Conservation (phyloP, 2,888 invertebrate genomes). For the Callimorpha dominula region DNA sequence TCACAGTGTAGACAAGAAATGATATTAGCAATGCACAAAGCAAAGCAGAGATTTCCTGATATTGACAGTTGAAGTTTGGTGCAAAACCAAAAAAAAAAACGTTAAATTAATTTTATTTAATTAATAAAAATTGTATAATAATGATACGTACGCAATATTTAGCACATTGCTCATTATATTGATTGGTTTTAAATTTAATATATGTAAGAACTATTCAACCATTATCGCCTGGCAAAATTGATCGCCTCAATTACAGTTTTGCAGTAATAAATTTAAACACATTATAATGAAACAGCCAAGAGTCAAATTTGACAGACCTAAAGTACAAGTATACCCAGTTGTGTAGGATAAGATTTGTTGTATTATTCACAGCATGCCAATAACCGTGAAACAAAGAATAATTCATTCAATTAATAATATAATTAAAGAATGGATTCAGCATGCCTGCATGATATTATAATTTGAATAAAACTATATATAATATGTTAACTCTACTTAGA, state of each 20-base stretch:
- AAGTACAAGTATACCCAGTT: conserved; percentile 36
- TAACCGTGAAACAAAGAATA: conserved; percentile 56
- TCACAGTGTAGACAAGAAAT: not conserved
- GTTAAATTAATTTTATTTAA: conserved; percentile 3
- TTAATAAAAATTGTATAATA: conserved; percentile 23
- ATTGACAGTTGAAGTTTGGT: conserved; percentile 42
- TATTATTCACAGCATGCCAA: conserved; percentile 66
- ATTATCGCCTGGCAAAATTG: conserved; percentile 47
- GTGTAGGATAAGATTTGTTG: conserved; percentile 41
- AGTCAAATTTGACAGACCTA: conserved; percentile 48
- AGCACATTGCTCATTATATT: conserved; percentile 20
- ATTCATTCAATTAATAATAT: no score
- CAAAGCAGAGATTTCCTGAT: not conserved
- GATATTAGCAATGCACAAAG: not conserved
- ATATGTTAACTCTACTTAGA: conserved; percentile 48
- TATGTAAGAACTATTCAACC: not conserved
- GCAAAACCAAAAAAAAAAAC: conserved; percentile 27
- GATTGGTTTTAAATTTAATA: conserved; percentile 23
- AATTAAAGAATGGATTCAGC: conserved; percentile 65
- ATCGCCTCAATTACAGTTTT: conserved; percentile 8
- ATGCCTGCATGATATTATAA: conserved; percentile 72
- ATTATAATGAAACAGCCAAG: not conserved
- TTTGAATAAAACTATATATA: conserved; percentile 49
- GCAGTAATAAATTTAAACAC: not conserved
- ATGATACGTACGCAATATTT: conserved; percentile 35